These are phyloP conservation scores for Ovibos moschatus DNA, from an alignment of 2,113 vertebrate species.

Conservation along the genomic window DNA sequence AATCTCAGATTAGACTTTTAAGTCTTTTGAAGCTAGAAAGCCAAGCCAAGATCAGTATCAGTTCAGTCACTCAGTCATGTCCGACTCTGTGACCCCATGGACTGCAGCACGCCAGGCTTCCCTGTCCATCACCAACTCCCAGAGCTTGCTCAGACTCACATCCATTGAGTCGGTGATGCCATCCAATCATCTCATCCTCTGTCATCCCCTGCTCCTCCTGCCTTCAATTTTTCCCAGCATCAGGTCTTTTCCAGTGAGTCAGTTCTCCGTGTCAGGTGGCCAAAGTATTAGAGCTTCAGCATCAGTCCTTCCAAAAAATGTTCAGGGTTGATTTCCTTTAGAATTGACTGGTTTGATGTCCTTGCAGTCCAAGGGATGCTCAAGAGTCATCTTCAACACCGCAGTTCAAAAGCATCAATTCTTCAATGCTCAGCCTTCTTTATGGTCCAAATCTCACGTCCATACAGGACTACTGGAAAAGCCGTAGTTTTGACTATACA, in stretches of 20 bases:
- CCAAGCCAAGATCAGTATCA: neutral
- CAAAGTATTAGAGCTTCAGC: neutral
- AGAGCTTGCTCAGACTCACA: neutral
- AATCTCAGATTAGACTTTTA: neutral
- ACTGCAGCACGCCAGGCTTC: neutral
- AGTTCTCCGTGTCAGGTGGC: neutral
- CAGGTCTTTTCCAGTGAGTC: neutral
- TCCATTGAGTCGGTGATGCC: neutral
- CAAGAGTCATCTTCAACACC: neutral
- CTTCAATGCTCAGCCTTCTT: accelerated
- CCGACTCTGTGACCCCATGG: neutral
- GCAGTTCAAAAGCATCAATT: neutral
- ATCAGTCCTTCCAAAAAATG: neutral
- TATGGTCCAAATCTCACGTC: neutral
- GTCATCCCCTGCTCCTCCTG: neutral
- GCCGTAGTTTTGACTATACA: neutral
- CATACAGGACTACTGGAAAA: neutral
- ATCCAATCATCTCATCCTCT: neutral
- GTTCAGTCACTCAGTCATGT: neutral
- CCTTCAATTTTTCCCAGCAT: neutral
- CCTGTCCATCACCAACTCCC: neutral
- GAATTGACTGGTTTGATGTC: neutral
- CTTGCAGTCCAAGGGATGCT: neutral
- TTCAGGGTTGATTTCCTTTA: neutral
- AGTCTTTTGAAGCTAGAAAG: neutral